A percentile compares a stretch with the other conserved stretches of the same genome.
Evolutionary conservation across 2,888 invertebrate genomes (phyloP).

Genomic region (Ectemnius continuus): DNA sequence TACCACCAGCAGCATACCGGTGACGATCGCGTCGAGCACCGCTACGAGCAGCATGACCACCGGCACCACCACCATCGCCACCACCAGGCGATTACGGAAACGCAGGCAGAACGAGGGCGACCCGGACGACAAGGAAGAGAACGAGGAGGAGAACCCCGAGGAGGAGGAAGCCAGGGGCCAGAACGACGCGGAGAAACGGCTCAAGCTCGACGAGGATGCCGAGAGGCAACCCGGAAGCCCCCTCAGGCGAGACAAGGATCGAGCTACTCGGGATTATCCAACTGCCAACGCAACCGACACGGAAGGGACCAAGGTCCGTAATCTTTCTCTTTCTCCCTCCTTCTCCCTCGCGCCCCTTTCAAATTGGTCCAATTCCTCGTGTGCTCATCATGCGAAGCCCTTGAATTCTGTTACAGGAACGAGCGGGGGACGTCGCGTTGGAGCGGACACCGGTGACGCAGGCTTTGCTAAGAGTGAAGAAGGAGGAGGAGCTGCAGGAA

Average conservation of each 20-base stretch:
- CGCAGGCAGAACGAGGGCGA: constrained; percentile 60
- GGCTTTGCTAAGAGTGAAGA: constrained; percentile 76
- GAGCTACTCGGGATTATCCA: constrained; percentile 63
- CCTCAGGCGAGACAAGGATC: constrained; percentile 67
- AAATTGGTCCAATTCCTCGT: no score
- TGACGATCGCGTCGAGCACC: constrained; percentile 45
- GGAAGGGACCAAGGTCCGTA: constrained; percentile 73
- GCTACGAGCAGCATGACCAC: constrained; percentile 57
- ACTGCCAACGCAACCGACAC: constrained; percentile 68
- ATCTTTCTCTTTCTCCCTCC: neutral
- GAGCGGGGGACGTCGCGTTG: constrained; percentile 70
- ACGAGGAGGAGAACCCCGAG: constrained; percentile 69
- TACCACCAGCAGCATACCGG: constrained; percentile 32
- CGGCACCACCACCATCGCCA: constrained; percentile 53
- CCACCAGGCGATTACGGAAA: constrained; percentile 61
- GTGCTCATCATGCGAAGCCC: neutral
- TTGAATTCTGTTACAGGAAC: constrained; percentile 60
- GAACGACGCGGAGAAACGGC: constrained; percentile 69
- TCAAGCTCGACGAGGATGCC: constrained; percentile 67
- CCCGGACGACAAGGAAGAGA: constrained; percentile 61
- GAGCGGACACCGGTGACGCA: constrained; percentile 74
- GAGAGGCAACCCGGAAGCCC: constrained; percentile 63
- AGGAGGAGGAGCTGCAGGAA: constrained; percentile 76
- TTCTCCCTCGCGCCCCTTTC: neutral
- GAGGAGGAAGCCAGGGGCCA: constrained; percentile 78